phyloP scores from a whole-genome alignment of 2,888 invertebrate species.

The Mesorhabditis spiculigera region DNA sequence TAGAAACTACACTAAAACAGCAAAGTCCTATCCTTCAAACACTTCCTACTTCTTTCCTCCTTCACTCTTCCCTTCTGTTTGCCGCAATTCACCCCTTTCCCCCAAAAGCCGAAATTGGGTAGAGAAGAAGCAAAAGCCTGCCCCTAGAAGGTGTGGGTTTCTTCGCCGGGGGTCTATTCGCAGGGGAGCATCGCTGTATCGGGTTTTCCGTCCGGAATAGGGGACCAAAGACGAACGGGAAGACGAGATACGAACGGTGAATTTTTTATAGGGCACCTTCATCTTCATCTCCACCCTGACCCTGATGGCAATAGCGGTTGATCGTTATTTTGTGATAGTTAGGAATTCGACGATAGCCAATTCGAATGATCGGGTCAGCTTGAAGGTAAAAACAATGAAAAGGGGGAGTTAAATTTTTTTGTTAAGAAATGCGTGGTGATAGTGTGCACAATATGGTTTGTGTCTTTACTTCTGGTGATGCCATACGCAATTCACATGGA shows the following conservation, averaged over 20 bases:
- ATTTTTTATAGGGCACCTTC: conserved; percentile 71
- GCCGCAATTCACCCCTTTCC: too few species aligned
- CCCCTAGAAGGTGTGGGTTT: too few species aligned
- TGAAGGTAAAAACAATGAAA: conserved; percentile 66
- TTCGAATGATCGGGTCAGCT: conserved; percentile 78
- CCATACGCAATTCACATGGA: conserved; percentile 83
- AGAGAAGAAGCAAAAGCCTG: too few species aligned
- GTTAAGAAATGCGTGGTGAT: conserved; percentile 68
- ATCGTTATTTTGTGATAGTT: conserved; percentile 93
- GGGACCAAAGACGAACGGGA: not conserved
- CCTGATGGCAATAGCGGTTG: conserved; percentile 91
- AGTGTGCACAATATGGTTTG: conserved; percentile 84
- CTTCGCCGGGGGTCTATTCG: too few species aligned
- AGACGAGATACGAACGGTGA: not conserved
- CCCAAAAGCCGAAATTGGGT: too few species aligned
- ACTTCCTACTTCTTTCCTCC: too few species aligned
- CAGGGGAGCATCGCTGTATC: too few species aligned
- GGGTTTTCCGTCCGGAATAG: too few species aligned
- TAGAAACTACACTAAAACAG: too few species aligned
- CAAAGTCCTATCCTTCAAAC: too few species aligned
- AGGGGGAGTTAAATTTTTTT: not conserved
- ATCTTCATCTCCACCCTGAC: conserved; percentile 96
- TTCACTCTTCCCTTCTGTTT: too few species aligned
- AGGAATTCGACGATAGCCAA: conserved; percentile 70
- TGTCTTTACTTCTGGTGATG: conserved; percentile 79